Base-by-base conservation (phyloP, 2,888 invertebrate species). In the Hydrotaea diabolus region DNA sequence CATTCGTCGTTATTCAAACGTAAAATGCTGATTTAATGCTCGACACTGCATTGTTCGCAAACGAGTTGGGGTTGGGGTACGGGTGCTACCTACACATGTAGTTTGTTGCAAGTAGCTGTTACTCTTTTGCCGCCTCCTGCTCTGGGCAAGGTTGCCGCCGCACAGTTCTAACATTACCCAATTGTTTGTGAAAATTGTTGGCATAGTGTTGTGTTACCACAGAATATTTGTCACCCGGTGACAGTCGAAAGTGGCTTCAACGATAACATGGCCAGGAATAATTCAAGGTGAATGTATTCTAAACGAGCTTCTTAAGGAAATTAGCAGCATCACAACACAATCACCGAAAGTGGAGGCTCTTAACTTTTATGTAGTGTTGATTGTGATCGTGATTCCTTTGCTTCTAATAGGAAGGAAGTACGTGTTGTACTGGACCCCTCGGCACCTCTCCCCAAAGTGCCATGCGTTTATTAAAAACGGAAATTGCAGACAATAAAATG, bases 21-120 rank as follows among this genome's bases (percentile, higher is more conserved):
- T 46, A 43, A 85, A 85, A 79, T 79, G 72, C 79, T 82, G 85
- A 85, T 85, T 85, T 79, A 85, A 84, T 76, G 81, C 72, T 76
- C 78, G 64, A 75, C 13, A 2, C 1, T 57, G 19, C 17, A 46
- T 69, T 59, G 59, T 69, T 62, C 31, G 26, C 15, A 31, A 13
- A 49, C 23, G 53, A 69, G 53, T 73, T 75, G 80, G 53, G n/a
- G 15, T 36, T 36, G 43, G 4, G 13, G 43, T n/a, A n/a, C n/a
- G n/a, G n/a, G n/a, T n/a, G n/a, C n/a, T n/a, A n/a, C n/a, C n/a
- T n/a, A n/a, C n/a, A n/a, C n/a, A n/a, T n/a, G n/a, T 13, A 55
- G 8, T 36, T 69, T 80, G 73, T 69, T 62, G 57, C 81, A 79
- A 84, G 75, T 81, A 73, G 76, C 75, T 77, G 69, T n/a, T 75